A percentile compares a stretch with the other conserved stretches of the same genome.
Conservation (phyloP, 2,113 vertebrate species). For the Pomatostomus ruficeps region DNA sequence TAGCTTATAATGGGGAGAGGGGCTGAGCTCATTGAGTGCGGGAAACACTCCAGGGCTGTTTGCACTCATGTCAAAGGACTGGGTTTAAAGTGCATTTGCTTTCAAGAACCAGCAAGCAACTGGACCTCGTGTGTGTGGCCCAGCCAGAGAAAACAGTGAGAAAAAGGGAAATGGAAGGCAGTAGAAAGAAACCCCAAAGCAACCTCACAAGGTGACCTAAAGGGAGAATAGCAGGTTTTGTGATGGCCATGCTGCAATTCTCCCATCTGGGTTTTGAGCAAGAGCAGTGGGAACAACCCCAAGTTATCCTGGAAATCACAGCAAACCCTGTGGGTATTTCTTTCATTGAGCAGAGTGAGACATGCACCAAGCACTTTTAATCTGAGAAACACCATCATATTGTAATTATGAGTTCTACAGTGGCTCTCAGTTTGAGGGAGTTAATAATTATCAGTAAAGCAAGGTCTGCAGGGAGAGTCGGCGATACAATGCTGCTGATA, state of each 20-base stretch:
- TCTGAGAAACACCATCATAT: not conserved
- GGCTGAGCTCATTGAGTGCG: accelerated
- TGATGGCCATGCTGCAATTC: not conserved
- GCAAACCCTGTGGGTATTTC: not conserved
- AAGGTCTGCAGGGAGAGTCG: not conserved
- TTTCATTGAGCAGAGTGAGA: not conserved
- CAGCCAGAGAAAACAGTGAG: not conserved
- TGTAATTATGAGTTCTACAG: not conserved
- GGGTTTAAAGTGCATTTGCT: not conserved
- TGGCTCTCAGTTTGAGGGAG: not conserved
- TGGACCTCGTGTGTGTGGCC: not conserved
- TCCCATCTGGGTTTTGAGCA: not conserved
- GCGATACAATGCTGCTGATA: not conserved
- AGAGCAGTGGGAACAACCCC: not conserved
- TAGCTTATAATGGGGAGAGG: not conserved
- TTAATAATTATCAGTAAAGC: slow-evolving; percentile 25
- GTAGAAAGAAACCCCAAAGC: accelerated
- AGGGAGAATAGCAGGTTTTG: not conserved
- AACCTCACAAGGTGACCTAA: not conserved
- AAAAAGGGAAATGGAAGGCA: not conserved
- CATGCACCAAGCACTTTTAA: not conserved
- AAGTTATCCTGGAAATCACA: not conserved
- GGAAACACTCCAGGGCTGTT: not conserved
- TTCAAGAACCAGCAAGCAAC: not conserved
- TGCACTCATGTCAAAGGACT: not conserved